Conservation (phyloP, 2,113 vertebrate genomes). For the Corvus moneduloides region DNA sequence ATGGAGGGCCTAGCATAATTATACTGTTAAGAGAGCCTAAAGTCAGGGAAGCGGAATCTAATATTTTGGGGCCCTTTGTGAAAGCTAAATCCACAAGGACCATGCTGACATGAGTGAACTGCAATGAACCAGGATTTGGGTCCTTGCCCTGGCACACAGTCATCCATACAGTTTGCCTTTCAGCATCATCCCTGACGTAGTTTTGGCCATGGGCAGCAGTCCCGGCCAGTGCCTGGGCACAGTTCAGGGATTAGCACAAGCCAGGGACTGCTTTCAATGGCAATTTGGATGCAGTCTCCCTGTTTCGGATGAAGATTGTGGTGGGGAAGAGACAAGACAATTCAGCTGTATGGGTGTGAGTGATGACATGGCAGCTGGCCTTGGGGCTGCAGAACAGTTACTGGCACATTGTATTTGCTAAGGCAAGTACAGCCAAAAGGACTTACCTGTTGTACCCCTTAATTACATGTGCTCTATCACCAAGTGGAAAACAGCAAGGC, state of each 20-base stretch:
- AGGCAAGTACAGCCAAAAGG: not conserved
- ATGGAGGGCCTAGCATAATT: not conserved
- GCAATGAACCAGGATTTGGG: not conserved
- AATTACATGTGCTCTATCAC: not conserved
- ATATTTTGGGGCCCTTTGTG: not conserved
- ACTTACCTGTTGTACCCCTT: not conserved
- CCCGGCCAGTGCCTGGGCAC: not conserved
- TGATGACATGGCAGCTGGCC: not conserved
- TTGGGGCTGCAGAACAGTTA: not conserved
- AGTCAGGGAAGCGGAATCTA: not conserved
- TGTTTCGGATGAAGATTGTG: not conserved
- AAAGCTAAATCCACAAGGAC: not conserved
- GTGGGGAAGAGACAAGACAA: not conserved
- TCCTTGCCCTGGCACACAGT: not conserved
- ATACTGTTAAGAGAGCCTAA: not conserved
- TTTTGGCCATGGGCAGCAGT: not conserved
- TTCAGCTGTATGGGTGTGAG: not conserved
- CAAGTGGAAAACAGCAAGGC: not conserved
- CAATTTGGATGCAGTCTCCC: not conserved
- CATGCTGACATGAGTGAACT: not conserved
- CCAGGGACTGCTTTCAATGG: not conserved
- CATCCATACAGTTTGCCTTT: not conserved
- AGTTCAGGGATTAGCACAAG: not conserved
- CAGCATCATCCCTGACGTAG: fast-evolving
- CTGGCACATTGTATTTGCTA: not conserved